A percentile compares a stretch with the other conserved stretches of the same genome.
Conservation (phyloP, 2,888 invertebrate genomes). For the Crocallis elinguaria region DNA sequence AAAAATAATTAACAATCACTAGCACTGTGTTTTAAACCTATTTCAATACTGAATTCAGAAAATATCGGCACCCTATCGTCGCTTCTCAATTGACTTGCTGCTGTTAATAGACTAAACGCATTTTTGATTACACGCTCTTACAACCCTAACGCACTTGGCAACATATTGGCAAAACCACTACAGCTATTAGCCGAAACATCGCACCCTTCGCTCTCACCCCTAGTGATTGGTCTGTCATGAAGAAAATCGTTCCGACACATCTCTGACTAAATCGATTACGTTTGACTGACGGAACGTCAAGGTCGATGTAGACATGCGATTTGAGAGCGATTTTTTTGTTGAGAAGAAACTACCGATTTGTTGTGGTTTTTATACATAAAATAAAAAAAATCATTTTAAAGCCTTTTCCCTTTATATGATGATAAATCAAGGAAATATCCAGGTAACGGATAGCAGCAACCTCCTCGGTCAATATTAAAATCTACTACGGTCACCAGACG, state of each 20-base stretch:
- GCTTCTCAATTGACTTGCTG: slow-evolving; percentile 11
- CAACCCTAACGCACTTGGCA: slow-evolving; percentile 11
- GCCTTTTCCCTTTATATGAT: no score
- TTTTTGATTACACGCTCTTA: slow-evolving; percentile 16
- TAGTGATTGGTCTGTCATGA: slow-evolving; percentile 71
- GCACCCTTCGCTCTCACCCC: slow-evolving; percentile 47
- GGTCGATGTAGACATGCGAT: slow-evolving; percentile 30
- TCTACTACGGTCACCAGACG: no score
- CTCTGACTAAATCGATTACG: slow-evolving; percentile 45
- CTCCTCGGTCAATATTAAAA: no score
- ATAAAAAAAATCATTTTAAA: no score
- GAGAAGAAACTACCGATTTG: background rate
- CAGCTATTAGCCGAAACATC: slow-evolving; percentile 38
- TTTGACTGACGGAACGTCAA: slow-evolving; percentile 41
- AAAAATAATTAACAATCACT: no score
- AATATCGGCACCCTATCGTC: background rate
- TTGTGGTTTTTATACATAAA: background rate
- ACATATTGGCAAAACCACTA: slow-evolving; percentile 37
- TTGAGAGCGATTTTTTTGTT: slow-evolving; percentile 6
- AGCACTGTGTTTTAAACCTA: no score
- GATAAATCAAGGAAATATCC: no score
- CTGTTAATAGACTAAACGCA: background rate
- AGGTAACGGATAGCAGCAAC: no score
- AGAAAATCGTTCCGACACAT: slow-evolving; percentile 59
- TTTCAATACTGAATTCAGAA: background rate